Evolutionary conservation across 1,140 invertebrate species (phyloP), one percentile per base, ranked within the genome.

Genomic region (Neocloeon triangulifer): DNA sequence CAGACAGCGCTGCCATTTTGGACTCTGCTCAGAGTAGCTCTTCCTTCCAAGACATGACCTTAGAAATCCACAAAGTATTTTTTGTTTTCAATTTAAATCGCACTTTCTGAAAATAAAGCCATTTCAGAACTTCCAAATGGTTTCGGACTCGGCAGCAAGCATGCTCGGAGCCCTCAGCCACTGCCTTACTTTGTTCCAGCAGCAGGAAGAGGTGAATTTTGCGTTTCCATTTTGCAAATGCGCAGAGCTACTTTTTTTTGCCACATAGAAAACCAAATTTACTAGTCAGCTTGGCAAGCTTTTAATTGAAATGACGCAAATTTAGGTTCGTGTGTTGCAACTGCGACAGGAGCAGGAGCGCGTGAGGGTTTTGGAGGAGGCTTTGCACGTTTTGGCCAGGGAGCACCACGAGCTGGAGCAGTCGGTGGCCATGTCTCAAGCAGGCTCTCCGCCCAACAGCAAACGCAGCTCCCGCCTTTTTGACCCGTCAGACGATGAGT

Each of bases 371-470:
- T 47, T 75, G 15, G 66, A 74, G 47, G 68, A 75, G 44, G 62
- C 69, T 0, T 43, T 75, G 1, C 64, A 66, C 33, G 67, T 69
- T 9, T 44, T 74, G 14, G 71, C 72, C 0, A 52, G 62, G 20
- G 68, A 73, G 37, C 70, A 74, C 43, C 67, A 72, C 47, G 67
- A 68, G 3, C 44, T 74, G 2, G 71, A 74, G 42, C 59, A 65
- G 46, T 66, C 67, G 2, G 56, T 67, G 14, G 58, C 55, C 12
- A 44, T 41, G 34, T 33, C 32, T 34, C 22, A 33, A 32, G 32
- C 34, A 53, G 39, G 55, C 56, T 34, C 50, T 53, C 7, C 52
- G 51, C 32, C 33, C 19, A 33, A 34, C 32, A 33, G 54, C 39
- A 55, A 56, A 34, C 50, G 55, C 6, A 53, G 52, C 23, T 57